These are phyloP conservation scores for Drosophila austrosaltans DNA, from an alignment of 2,888 invertebrate genomes.

Conservation along the genomic window DNA sequence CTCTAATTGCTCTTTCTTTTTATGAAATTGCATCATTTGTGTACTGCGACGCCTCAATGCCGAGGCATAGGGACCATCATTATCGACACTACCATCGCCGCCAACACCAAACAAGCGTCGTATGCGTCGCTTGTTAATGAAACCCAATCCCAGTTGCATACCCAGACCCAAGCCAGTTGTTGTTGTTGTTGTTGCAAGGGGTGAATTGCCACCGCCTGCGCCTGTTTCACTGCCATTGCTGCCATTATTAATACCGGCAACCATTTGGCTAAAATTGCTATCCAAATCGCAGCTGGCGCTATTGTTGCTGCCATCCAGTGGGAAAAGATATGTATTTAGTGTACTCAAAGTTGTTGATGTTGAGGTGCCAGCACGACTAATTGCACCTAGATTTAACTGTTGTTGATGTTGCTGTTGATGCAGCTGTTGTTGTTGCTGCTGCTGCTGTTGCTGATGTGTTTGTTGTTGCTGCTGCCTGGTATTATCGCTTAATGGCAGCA, in stretches of 20 bases:
- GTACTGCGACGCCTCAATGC: slow-evolving; percentile 78
- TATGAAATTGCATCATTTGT: slow-evolving; percentile 77
- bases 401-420: slow-evolving; percentile 39
- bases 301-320: slow-evolving; percentile 73
- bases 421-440: slow-evolving; percentile 41
- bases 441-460: slow-evolving; percentile 34
- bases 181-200: neutral
- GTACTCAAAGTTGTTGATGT: slow-evolving; percentile 82
- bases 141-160: slow-evolving; percentile 51
- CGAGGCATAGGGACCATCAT: slow-evolving; percentile 55
- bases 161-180: slow-evolving; percentile 65
- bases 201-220: slow-evolving; percentile 34
- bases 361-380: slow-evolving; percentile 54
- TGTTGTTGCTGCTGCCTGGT: slow-evolving; percentile 16
- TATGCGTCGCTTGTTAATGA: slow-evolving; percentile 79
- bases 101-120: slow-evolving; percentile 77
- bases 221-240: slow-evolving; percentile 52
- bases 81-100: slow-evolving; percentile 31
- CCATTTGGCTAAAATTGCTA: slow-evolving; percentile 82
- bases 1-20: slow-evolving; percentile 70
- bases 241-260: slow-evolving; percentile 73
- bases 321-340: slow-evolving; percentile 83
- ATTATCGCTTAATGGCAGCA: slow-evolving; percentile 56
- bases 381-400: slow-evolving; percentile 61
- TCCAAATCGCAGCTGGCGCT: slow-evolving; percentile 81